Conservation (phyloP, 2,797 vertebrate genomes). For the Acomys russatus region DNA sequence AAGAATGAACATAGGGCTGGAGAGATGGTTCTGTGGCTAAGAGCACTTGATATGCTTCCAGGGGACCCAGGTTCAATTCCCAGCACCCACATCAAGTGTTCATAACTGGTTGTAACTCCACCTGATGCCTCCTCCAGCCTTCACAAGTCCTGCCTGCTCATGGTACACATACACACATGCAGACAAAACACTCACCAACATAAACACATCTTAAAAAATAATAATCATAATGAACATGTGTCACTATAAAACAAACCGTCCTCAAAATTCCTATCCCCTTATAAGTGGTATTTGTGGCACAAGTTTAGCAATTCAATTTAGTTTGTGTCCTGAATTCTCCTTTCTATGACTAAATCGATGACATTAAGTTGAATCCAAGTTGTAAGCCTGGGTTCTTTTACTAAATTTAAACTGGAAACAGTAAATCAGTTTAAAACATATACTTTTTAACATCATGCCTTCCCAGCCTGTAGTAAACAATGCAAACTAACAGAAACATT, state of each 20-base stretch:
- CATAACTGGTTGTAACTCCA: neutral
- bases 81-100: neutral
- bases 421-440: conserved; percentile 42
- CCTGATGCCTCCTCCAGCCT: neutral
- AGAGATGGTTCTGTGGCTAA: neutral
- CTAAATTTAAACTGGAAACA: conserved; percentile 66
- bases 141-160: neutral
- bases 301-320: conserved; percentile 55
- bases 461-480: neutral
- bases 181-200: neutral
- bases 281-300: neutral
- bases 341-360: conserved; percentile 48
- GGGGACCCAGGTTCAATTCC: neutral
- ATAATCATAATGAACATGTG: neutral
- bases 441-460: conserved; percentile 12
- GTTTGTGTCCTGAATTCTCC: neutral
- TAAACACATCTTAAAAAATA: neutral
- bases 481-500: conserved; percentile 60
- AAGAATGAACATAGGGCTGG: neutral
- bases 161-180: neutral
- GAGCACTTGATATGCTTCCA: neutral
- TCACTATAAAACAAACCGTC: conserved; percentile 37
- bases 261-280: conserved; percentile 54
- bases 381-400: conserved; percentile 22
- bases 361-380: conserved; percentile 22